Evolutionary conservation across 1,140 invertebrate species (phyloP), one percentile per base, ranked within the genome.

Genomic region (Battus philenor): DNA sequence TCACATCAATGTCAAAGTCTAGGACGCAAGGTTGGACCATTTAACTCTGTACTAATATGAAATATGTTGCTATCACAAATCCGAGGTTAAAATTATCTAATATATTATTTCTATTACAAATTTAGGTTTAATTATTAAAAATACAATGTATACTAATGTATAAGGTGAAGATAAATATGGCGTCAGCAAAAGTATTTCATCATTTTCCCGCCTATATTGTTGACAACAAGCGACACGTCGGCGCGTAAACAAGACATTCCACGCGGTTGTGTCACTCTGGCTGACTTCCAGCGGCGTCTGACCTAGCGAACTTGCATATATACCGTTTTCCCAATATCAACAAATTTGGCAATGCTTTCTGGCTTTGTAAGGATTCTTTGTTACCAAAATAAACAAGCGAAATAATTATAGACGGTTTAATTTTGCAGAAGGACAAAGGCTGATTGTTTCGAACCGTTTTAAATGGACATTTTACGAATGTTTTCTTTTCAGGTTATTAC

Each of bases 211-310:
- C 20, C 57, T 54, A 50, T 30, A 62, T 63, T 52, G 51, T 62
- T 54, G 58, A 66, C 73, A 73, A 73, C 69, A 71, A 66, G 49
- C 51, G 33, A 54, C 32, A 49, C 31, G 18, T 22, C 29, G 45
- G 47, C 59, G 56, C 68, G 74, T 80, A 80, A 80, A 80, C 76
- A 76, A 43, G 44, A 57, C 68, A 70, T 77, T 58, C 73, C 72
- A 56, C 44, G 32, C 36, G 53, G 59, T 66, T 80, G 73, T 76
- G 71, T 80, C 76, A 80, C 57, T 45, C 59, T 80, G 76, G 73
- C 62, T 4, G 1, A 0, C n/a, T 15, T 68, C 76, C 76, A 80
- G 49, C 30, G 5, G 16, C 45, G 65, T 67, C 64, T 73, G 76
- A 80, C 71, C 73, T 75, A 73, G 71, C 73, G 66, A 68, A 61